Base-by-base conservation (phyloP, 1,140 invertebrate genomes). In the Holcopasites calliopsidis region DNA sequence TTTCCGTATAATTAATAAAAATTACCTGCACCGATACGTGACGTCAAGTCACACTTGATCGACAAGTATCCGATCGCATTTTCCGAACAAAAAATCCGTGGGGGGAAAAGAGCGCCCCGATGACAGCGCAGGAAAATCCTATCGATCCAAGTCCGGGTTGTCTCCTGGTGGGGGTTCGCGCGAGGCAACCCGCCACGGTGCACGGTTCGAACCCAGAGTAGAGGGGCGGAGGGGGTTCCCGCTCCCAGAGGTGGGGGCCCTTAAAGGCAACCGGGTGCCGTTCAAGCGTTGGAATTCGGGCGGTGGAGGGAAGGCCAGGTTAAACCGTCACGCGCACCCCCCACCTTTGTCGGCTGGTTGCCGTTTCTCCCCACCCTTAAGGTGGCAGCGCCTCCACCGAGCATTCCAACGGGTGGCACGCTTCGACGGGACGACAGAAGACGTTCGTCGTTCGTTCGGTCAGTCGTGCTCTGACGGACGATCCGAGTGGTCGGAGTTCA, bases 281-380 rank as follows among this genome's bases (percentile, higher is more conserved):
- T 86, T 70, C 80, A 85, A 86, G 77, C 82, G 77, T 85, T 80
- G 88, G 89, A 90, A 91, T 89, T 88, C 77, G 80, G 55, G 73
- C 80, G 81, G 90, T 86, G 87, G 88, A 88, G 87, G 84, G 84
- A 87, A 87, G 84, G 83, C 83, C 86, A 88, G 86, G 87, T 85
- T 86, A 80, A 86, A 90, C 77, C 89, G 90, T 90, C 89, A 90
- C 90, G 90, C 89, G 90, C 88, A 87, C 78, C 71, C 84, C 88
- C 88, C 85, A 87, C 90, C 80, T 16, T 11, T 23, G 60, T 13
- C 60, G 64, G 40, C 38, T 66, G 61, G 62, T 71, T 55, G 72
- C 52, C 68, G 74, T 68, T 80, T 73, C 66, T 76, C 80, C 73
- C 84, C 81, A 81, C 68, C 58, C 70, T 31, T 44, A 57, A 44